phyloP scores from a whole-genome alignment of 2,888 invertebrate genomes.

The Ferrisia virgata region DNA sequence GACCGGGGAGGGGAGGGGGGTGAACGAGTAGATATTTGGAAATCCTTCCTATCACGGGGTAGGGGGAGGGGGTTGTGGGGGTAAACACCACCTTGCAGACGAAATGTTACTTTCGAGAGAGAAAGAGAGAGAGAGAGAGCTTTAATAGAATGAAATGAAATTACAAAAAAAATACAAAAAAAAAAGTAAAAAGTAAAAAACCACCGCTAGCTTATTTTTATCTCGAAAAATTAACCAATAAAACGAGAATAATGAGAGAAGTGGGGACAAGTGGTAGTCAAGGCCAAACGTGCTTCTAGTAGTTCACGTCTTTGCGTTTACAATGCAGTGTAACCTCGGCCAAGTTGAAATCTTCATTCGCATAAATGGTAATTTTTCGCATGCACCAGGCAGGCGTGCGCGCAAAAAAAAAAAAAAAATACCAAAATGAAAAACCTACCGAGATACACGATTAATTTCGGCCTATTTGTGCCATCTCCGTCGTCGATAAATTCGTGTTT shows the following conservation, averaged over 20 bases:
- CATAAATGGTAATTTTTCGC: not conserved
- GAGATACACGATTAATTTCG: too few relatives aligned
- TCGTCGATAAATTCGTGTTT: too few relatives aligned
- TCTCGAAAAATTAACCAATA: slow-evolving; percentile 39
- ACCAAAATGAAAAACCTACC: too few relatives aligned
- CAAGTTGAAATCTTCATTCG: not conserved
- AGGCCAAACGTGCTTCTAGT: slow-evolving; percentile 33
- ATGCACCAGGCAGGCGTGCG: too few relatives aligned
- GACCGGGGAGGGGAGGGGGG: not conserved
- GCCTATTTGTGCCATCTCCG: too few relatives aligned
- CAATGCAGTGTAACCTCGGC: not conserved
- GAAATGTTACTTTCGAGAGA: not conserved
- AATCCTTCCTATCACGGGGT: too few relatives aligned
- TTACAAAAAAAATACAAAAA: not conserved
- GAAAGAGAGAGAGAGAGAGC: not conserved
- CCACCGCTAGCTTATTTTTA: slow-evolving; percentile 1
- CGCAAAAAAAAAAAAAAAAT: not conserved
- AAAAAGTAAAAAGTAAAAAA: too few relatives aligned
- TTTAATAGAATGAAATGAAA: not conserved
- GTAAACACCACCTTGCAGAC: too few relatives aligned
- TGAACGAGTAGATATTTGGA: too few relatives aligned
- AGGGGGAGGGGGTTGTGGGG: too few relatives aligned
- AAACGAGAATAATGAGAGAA: slow-evolving; percentile 32
- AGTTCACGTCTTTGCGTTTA: not conserved
- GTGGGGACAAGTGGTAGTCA: slow-evolving; percentile 37